A percentile compares a stretch with the other conserved stretches of the same genome.
These are phyloP conservation scores for Euleptes europaea DNA, from an alignment of 2,113 vertebrate genomes.

Conservation along the genomic window DNA sequence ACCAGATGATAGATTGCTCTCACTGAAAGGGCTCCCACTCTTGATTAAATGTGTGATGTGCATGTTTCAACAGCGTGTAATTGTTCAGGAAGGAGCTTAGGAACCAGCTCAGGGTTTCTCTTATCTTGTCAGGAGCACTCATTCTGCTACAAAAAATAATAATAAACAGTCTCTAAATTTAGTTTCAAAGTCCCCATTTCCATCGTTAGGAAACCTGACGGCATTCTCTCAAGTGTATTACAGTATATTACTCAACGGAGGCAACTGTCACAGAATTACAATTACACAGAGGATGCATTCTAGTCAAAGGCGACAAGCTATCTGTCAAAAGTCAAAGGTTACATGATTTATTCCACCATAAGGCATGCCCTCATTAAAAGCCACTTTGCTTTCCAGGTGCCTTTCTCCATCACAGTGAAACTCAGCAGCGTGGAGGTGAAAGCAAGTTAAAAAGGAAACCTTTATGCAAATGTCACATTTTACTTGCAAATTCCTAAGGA, in stretches of 20 bases:
- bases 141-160: neutral
- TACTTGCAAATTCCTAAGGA: constrained; percentile 72
- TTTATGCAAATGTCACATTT: constrained; percentile 72
- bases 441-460: constrained; percentile 59
- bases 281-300: constrained; percentile 42
- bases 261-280: constrained; percentile 28
- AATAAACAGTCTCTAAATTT: neutral
- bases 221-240: constrained; percentile 28
- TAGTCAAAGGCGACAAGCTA: constrained; percentile 30
- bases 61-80: constrained; percentile 43
- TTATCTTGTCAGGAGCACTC: neutral
- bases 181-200: neutral
- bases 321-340: constrained; percentile 49
- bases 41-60: constrained; percentile 57
- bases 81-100: constrained; percentile 12
- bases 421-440: constrained; percentile 54
- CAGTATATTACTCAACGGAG: constrained; percentile 41
- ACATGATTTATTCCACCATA: constrained; percentile 15
- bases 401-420: constrained; percentile 36
- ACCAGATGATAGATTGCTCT: constrained; percentile 47
- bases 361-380: constrained; percentile 30
- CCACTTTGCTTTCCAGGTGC: constrained; percentile 35
- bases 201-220: neutral
- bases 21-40: constrained; percentile 38
- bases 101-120: neutral